Percentiles rank a stretch among this genome's conserved stretches.
These are phyloP conservation scores for Notoglanidium macrostoma DNA, from an alignment of 2,797 vertebrate species.

Conservation along the genomic window DNA sequence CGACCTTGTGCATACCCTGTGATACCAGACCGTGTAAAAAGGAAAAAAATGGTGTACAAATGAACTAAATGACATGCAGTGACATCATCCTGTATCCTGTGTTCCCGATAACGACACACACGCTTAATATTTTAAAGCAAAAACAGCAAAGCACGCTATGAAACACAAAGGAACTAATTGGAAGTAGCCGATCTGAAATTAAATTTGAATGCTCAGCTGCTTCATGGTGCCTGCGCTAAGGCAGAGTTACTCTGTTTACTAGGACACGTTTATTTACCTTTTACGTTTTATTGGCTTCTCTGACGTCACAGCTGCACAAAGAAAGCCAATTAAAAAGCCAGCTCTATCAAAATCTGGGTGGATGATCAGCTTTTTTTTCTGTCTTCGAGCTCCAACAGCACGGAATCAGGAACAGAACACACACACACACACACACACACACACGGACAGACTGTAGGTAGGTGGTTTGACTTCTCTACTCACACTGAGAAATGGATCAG, in stretches of 20 bases:
- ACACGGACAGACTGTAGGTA: constrained; percentile 11
- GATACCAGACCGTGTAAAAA: not conserved
- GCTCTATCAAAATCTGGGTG: not conserved
- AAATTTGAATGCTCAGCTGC: not conserved
- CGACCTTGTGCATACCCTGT: not conserved
- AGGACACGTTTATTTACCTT: not conserved
- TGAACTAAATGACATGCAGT: not conserved
- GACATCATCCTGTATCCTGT: not conserved
- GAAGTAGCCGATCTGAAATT: not conserved
- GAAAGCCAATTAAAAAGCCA: not conserved
- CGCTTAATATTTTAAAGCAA: not conserved
- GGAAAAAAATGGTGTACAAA: not conserved
- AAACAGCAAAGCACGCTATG: not conserved
- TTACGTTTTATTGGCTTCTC: not conserved
- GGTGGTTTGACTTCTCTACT: constrained; percentile 7
- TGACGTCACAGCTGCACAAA: not conserved
- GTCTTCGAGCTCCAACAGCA: constrained; percentile 1
- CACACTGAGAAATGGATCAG: not conserved
- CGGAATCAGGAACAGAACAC: not conserved
- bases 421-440: not conserved
- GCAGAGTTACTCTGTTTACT: not conserved
- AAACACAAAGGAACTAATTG: not conserved
- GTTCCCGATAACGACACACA: not conserved
- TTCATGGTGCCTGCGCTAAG: not conserved
- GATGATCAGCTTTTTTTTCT: not conserved